Evolutionary conservation across 2,888 invertebrate genomes (phyloP), one percentile per base, ranked within the genome.

Genomic region (Hybos culiciformis): DNA sequence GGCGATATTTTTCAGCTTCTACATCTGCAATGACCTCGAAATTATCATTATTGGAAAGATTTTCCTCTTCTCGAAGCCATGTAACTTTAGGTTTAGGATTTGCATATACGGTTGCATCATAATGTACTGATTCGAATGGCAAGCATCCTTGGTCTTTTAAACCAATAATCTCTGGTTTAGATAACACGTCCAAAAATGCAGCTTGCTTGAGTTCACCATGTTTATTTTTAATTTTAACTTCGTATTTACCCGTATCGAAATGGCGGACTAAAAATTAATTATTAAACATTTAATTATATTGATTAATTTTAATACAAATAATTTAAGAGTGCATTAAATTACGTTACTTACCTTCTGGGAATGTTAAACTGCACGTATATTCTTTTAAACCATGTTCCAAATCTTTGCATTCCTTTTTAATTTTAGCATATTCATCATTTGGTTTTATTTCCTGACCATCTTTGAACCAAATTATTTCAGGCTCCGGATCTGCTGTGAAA

Each of bases 11-110:
- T 45, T 67, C 62, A 14, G 56, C 62, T 48, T 67, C 67, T 3
- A 64, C 56, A 47, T 67, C 67, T 20, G 67, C 67, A 43, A 67
- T 63, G 11, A 67, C 66, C 47, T 67, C 67, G 37, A 63, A 66
- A 48, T 62, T 63, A 39, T 67, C 67, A 33, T 63, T 62, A 43
- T 66, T 66, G 50, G 61, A 61, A 2, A 67, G 54, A 46, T 67
- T 66, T 45, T 63, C 63, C 45, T 59, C 62, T 14, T 60, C 62
- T 8, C 61, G 54, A 1, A 62, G 63, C 92, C 93, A 96, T 53
- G 82, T 77, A 2, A 97, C 77, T 51, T 82, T 82, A 3, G 96
- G 90, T 49, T 81, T 77, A 0, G 97, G 97, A 64, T 90, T 90
- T 19, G 93, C 91, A 53, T 80, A 79, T 3, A 96, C 78, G 33